phyloP scores from a whole-genome alignment of 2,888 invertebrate genomes.

The Mesochorus sp. region DNA sequence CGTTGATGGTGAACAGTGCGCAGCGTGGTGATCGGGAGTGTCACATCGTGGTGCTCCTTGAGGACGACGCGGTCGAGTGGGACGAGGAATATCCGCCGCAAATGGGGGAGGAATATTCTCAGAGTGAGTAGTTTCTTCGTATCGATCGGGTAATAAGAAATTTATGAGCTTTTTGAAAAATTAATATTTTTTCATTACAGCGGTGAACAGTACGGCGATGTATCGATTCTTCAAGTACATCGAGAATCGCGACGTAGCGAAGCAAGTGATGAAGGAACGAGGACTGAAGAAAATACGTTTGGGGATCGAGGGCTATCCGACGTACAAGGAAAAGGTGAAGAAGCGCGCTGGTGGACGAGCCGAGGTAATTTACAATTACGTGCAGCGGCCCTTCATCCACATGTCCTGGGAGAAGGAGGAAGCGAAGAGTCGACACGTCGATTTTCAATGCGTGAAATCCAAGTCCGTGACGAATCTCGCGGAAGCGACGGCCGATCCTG shows the following conservation, averaged over 20 bases:
- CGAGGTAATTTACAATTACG: slow-evolving; percentile 99
- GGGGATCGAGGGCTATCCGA: slow-evolving; percentile 99
- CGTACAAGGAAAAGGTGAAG: slow-evolving; percentile 99
- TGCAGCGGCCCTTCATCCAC: slow-evolving; percentile 99
- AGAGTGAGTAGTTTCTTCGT: slow-evolving; percentile 85
- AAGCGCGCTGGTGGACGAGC: slow-evolving; percentile 96
- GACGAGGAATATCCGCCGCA: slow-evolving; percentile 99
- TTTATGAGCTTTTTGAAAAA: background rate
- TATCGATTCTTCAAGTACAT: slow-evolving; percentile 99
- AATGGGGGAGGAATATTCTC: slow-evolving; percentile 99
- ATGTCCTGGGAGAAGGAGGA: slow-evolving; percentile 99
- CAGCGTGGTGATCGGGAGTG: slow-evolving; percentile 98
- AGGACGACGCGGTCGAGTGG: slow-evolving; percentile 98
- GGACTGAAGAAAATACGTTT: slow-evolving; percentile 99
- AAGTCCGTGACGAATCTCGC: slow-evolving; percentile 98
- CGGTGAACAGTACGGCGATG: slow-evolving; percentile 96
- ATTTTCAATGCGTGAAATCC: slow-evolving; percentile 99
- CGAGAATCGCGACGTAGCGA: slow-evolving; percentile 99
- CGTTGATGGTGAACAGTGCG: slow-evolving; percentile 97
- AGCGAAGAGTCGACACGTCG: slow-evolving; percentile 98
- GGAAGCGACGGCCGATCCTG: slow-evolving; percentile 96
- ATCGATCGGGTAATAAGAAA: slow-evolving; percentile 1
- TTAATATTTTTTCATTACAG: slow-evolving; percentile 82
- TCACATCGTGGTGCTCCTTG: slow-evolving; percentile 97
- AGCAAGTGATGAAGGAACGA: slow-evolving; percentile 98